A percentile compares a stretch with the other conserved stretches of the same genome.
Evolutionary conservation across 1,140 invertebrate genomes (phyloP).

Genomic region (Drosophila sp.): DNA sequence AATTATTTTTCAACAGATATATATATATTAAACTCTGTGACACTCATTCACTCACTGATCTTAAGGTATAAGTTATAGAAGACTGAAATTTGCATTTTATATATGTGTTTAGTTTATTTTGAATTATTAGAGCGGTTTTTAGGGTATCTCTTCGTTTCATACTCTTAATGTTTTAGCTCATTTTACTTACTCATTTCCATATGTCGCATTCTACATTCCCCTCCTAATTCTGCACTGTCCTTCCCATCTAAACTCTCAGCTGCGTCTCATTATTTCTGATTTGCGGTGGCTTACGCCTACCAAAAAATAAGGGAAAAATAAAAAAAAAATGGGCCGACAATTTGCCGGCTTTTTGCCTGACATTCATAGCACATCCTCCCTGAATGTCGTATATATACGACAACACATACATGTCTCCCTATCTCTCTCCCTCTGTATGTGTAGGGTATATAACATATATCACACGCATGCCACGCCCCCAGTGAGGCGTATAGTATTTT

Average conservation of each 20-base stretch:
- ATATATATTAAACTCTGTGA: too few species aligned
- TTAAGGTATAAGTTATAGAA: too few species aligned
- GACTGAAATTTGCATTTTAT: too few species aligned
- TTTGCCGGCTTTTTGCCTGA: constrained; percentile 49
- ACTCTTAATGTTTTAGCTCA: neutral
- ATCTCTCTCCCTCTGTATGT: neutral
- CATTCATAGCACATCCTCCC: constrained; percentile 32
- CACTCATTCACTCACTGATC: too few species aligned
- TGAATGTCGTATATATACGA: neutral
- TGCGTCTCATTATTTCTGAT: constrained; percentile 79
- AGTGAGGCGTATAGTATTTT: constrained; percentile 34
- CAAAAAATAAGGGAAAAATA: constrained; percentile 2
- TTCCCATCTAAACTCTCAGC: constrained; percentile 51
- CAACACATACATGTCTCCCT: neutral
- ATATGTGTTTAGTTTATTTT: too few species aligned
- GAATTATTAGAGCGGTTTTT: neutral
- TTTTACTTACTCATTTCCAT: constrained; percentile 2
- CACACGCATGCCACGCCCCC: constrained; percentile 53
- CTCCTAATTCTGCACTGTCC: neutral
- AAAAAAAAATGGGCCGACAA: constrained; percentile 21
- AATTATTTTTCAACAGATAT: too few species aligned
- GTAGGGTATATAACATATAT: constrained; percentile 27
- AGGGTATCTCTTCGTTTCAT: neutral
- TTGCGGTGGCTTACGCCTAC: constrained; percentile 50
- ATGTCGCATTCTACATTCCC: neutral